Conservation (phyloP, 2,797 vertebrate genomes). For the Tiaroga cobitis region DNA sequence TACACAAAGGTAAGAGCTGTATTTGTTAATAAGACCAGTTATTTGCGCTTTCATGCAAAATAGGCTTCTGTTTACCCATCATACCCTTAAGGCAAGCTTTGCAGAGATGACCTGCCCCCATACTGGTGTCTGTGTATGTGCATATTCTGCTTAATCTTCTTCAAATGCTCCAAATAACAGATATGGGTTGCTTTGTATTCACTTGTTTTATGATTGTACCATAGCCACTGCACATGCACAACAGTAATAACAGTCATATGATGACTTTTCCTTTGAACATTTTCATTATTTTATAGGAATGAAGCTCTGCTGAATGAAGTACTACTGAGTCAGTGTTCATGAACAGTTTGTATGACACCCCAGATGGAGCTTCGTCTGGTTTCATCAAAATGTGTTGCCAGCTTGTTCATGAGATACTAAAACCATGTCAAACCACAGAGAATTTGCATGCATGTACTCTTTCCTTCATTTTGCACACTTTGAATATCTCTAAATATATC, state of each 20-base stretch:
- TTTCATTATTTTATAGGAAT: background rate
- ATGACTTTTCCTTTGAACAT: background rate
- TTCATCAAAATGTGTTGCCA: background rate
- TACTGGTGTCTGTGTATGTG: constrained; percentile 1
- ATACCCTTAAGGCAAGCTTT: constrained; percentile 20
- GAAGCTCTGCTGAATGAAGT: background rate
- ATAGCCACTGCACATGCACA: background rate
- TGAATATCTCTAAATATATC: constrained; percentile 29
- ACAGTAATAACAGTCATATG: background rate
- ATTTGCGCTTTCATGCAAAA: constrained; percentile 39
- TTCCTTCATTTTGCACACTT: background rate
- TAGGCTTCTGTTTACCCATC: constrained; percentile 32
- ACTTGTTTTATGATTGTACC: background rate
- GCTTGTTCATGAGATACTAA: background rate
- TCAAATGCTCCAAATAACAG: background rate
- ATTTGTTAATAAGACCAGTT: constrained; percentile 30
- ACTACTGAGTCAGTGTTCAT: constrained; percentile 1
- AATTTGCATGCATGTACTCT: background rate
- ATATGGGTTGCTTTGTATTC: background rate
- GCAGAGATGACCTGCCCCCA: constrained; percentile 28
- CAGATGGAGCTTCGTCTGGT: constrained; percentile 2
- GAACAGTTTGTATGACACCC: background rate
- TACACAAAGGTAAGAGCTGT: background rate
- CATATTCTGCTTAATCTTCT: background rate
- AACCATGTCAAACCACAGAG: background rate